Evolutionary conservation across 2,113 vertebrate species (phyloP), one percentile per base, ranked within the genome.

Genomic region (Dryoscopus gambensis): DNA sequence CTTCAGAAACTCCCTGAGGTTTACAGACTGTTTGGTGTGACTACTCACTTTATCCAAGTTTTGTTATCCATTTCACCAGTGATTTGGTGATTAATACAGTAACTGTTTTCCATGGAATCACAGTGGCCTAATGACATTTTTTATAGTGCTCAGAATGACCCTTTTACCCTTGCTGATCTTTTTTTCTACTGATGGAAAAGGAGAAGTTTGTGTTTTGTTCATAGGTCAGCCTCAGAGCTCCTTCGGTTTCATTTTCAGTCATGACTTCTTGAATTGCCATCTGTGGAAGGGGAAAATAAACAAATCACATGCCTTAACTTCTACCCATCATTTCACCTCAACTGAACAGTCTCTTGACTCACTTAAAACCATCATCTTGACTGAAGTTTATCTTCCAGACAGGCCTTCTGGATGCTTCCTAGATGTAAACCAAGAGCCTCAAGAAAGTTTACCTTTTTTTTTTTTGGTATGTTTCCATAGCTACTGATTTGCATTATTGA

Each of bases 111-210:
- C 52, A 50, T 13, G 15, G 68, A 83, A 93, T 81, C 47, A 59
- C 49, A 80, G 18, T 60, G 56, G 37, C 64, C 71, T 59, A 69
- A 16, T 49, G 47, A 65, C 47, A 87, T 57, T 74, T 87, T 86
- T 53, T 68, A 86, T 22, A 82, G 19, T 50, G 23, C 25, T 81
- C 74, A 86, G 50, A 87, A 85, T 74, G 47, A 95, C 30, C 23
- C n/a, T 75, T 90, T 92, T 97, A 99, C 98, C 98, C 98, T 89
- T 97, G 95, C 73, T 96, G 93, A 27, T 97, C 85, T 68, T 90
- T 97, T 78, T 97, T 97, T 53, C 98, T 98, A 25, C 97, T 98
- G 59, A 98, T 60, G n/a, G 92, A 97, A 56, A 99, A 84, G 7
- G 97, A 97, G 68, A 99, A 87, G 30, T 97, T 98, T 65, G 95